Base-by-base conservation (phyloP, 2,888 invertebrate species). In the Urechis unicinctus region DNA sequence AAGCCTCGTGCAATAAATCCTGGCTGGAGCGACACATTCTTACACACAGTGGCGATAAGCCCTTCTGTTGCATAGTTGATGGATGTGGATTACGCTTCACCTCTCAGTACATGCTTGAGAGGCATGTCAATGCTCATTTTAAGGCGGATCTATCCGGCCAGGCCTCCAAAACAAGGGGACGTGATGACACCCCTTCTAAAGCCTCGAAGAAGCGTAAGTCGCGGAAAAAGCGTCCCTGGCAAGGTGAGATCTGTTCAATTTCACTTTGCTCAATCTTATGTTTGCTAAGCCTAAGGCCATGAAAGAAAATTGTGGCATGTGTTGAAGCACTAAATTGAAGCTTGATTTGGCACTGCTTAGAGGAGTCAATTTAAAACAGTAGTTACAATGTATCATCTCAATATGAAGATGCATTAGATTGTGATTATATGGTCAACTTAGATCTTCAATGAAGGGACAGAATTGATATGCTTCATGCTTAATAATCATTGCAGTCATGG, bases 11-110 rank as follows among this genome's bases (percentile, higher is more conserved):
- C 74, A 93, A 93, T 4, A 83, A 90, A 54, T 86, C 91, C 55
- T 96, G 95, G 95, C 81, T 95, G 64, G 92, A 94, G 77, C 83
- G 94, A 48, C 95, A 95, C 80, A 89, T 94, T 46, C 81, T 92
- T 50, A 88, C 88, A 0, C 95, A 95, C 79, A 88, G 89, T 56
- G 91, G 91, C 46, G 91, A 89, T 79, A 93, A 94, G 77, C 93
- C 93, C 26, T 94, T 91, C 82, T 86, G 89, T 71, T 96, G 95
- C 81, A 94, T 95, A 77, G 90, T 96, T 67, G 92, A 91, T 73
- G 89, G 91, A 69, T 96, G 95, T 80, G 91, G 78, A 85, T 74
- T 76, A 57, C 72, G 80, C 42, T 82, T 82, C 68, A 75, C 79
- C 28, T 73, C 81, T 24, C 80, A 80, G 68, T 64, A 60, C 47